phyloP scores from a whole-genome alignment of 2,113 vertebrate species.

The Aldabrachelys gigantea region DNA sequence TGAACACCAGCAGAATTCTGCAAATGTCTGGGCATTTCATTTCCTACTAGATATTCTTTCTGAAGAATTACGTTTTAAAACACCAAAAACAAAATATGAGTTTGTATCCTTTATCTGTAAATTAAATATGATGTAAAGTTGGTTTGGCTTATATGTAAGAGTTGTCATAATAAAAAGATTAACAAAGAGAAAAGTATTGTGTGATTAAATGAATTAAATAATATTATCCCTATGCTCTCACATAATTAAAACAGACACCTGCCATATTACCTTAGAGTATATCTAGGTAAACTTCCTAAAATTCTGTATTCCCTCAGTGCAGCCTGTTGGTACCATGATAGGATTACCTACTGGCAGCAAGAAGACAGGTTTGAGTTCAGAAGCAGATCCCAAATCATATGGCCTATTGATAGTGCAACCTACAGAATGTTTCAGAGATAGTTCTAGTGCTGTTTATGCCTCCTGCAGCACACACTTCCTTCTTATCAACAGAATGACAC shows the following conservation, averaged over 20 bases:
- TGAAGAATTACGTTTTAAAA: neutral
- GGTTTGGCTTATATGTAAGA: neutral
- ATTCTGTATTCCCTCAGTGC: neutral
- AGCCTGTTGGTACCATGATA: neutral
- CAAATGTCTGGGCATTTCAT: neutral
- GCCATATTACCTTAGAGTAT: neutral
- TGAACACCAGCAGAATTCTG: neutral
- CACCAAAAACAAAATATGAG: neutral
- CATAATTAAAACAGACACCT: neutral
- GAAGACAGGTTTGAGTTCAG: neutral
- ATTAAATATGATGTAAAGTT: constrained; percentile 17
- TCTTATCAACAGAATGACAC: neutral
- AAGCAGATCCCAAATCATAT: neutral
- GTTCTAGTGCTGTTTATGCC: neutral
- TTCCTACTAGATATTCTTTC: constrained; percentile 6
- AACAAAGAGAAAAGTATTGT: neutral
- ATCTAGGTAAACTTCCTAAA: constrained; percentile 13
- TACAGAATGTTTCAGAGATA: constrained; percentile 6
- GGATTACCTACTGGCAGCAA: neutral
- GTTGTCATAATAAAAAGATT: neutral
- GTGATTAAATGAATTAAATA: neutral
- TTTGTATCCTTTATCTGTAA: neutral
- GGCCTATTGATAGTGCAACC: neutral
- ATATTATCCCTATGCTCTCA: neutral
- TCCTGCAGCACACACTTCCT: constrained; percentile 1